Percentiles rank a stretch among this genome's conserved stretches.
Conservation (phyloP, 2,888 invertebrate genomes). For the Apantesis nais region DNA sequence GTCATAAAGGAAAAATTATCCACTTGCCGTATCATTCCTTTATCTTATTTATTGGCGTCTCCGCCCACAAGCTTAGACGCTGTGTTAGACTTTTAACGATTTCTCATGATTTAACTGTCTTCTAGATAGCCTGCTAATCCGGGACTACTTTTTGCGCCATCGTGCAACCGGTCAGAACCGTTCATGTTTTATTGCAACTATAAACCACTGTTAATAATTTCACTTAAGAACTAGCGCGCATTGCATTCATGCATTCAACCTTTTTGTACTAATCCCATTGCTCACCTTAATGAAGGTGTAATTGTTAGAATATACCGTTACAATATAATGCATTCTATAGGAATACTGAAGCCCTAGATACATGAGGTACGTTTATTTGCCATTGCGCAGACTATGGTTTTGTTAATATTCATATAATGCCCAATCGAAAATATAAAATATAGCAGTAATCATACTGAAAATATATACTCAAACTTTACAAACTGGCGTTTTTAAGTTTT, state of each 20-base stretch:
- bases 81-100: constrained; percentile 59
- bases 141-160: constrained; percentile 70
- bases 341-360: background rate
- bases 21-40: constrained; percentile 41
- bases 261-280: constrained; percentile 32
- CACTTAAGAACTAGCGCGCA: constrained; percentile 36
- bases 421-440: no score
- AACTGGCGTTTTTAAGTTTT: no score
- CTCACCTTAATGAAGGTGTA: background rate
- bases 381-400: background rate
- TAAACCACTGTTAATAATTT: constrained; percentile 46
- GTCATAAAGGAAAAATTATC: constrained; percentile 34
- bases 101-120: constrained; percentile 72
- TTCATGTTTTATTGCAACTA: constrained; percentile 44
- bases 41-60: constrained; percentile 65
- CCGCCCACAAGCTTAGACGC: constrained; percentile 59
- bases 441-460: no score
- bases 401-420: no score
- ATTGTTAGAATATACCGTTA: background rate
- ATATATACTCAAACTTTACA: no score
- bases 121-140: constrained; percentile 59
- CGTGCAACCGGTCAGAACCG: constrained; percentile 61
- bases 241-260: constrained; percentile 28
- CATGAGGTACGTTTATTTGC: background rate
- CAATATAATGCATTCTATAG: background rate